Percentiles rank a stretch among this genome's conserved stretches.
Conservation (phyloP, 2,797 vertebrate species). For the Oreochromis grahami region DNA sequence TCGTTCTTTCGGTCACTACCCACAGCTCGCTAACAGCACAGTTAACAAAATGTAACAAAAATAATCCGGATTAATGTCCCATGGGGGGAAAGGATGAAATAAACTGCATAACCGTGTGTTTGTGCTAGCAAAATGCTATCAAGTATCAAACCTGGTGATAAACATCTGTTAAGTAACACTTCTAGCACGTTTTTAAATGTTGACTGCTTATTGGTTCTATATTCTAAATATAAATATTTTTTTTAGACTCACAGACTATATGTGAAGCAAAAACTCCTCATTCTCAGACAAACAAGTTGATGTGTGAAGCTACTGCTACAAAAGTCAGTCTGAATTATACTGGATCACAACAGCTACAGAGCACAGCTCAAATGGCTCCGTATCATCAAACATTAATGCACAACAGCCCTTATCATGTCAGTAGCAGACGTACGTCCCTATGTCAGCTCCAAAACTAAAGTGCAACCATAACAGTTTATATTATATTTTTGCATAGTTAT, state of each 20-base stretch:
- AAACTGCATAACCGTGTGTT: not conserved
- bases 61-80: not conserved
- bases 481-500: not conserved
- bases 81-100: accelerated
- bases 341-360: not conserved
- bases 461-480: not conserved
- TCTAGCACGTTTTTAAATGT: not conserved
- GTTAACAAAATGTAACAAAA: not conserved
- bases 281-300: not conserved
- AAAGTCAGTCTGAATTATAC: not conserved
- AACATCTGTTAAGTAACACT: not conserved
- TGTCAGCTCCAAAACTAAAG: not conserved
- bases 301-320: not conserved
- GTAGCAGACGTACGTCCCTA: not conserved
- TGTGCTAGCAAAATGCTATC: not conserved
- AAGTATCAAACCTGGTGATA: not conserved
- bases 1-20: accelerated
- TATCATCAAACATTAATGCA: not conserved
- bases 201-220: not conserved
- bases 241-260: not conserved
- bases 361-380: not conserved
- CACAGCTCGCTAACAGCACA: not conserved
- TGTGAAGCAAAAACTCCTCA: not conserved
- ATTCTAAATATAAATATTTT: not conserved
- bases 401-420: not conserved